A percentile compares a stretch with the other conserved stretches of the same genome.
Evolutionary conservation across 2,113 vertebrate species (phyloP).

Genomic region (Trematomus loennbergii): DNA sequence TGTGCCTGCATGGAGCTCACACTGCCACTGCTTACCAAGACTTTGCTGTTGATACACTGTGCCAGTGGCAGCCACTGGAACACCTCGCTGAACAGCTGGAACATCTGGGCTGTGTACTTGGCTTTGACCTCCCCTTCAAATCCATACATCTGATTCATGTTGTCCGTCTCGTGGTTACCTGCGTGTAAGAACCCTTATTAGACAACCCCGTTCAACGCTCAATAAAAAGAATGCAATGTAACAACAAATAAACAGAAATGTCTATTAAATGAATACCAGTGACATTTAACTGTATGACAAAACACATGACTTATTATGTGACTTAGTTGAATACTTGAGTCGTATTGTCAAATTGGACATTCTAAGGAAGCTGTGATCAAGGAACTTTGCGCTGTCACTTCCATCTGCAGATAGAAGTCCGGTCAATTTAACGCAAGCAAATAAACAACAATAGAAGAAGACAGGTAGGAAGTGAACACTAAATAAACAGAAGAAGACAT

Average conservation of each 20-base stretch:
- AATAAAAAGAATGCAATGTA: neutral
- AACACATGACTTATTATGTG: no score
- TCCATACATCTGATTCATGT: slow-evolving; percentile 99
- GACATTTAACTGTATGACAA: neutral
- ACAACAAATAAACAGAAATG: neutral
- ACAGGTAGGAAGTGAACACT: no score
- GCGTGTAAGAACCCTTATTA: neutral
- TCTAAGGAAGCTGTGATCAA: no score
- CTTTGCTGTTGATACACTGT: slow-evolving; percentile 93
- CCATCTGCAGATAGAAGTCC: no score
- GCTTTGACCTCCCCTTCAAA: slow-evolving; percentile 97
- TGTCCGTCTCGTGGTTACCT: slow-evolving; percentile 98
- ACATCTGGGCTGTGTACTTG: slow-evolving; percentile 97
- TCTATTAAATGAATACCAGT: neutral
- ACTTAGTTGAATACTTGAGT: no score
- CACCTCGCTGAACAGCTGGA: slow-evolving; percentile 95
- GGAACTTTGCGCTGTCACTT: no score
- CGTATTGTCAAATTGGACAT: no score
- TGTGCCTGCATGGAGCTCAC: neutral
- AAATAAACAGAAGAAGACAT: no score
- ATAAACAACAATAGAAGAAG: no score
- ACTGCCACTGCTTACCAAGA: slow-evolving; percentile 85
- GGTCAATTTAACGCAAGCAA: no score
- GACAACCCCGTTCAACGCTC: neutral
- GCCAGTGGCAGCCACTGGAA: slow-evolving; percentile 96